These are phyloP conservation scores for Arion vulgaris DNA, from an alignment of 1,140 invertebrate genomes.

Conservation along the genomic window DNA sequence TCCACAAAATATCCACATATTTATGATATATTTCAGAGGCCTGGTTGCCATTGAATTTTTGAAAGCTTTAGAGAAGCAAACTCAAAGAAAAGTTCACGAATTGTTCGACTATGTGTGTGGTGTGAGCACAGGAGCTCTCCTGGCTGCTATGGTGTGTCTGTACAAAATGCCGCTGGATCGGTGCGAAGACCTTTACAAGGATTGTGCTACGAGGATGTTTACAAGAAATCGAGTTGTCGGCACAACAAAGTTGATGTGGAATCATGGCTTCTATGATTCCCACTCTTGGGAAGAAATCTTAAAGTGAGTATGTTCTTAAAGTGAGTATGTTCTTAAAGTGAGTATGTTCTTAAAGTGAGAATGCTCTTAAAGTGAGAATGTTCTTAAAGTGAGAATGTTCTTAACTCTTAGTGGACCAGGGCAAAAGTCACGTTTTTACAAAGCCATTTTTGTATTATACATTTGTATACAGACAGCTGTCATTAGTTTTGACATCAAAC, in stretches of 20 bases:
- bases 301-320: conserved; percentile 66
- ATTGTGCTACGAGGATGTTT: conserved; percentile 82
- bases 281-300: conserved; percentile 87
- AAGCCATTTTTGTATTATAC: too few relatives aligned
- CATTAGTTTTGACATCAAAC: too few relatives aligned
- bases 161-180: conserved; percentile 77
- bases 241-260: conserved; percentile 85
- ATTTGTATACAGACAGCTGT: too few relatives aligned
- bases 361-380: too few relatives aligned
- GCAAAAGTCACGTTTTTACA: too few relatives aligned
- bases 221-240: conserved; percentile 82
- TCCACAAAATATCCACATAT: too few relatives aligned
- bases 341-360: too few relatives aligned
- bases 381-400: too few relatives aligned
- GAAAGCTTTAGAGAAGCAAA: conserved; percentile 79
- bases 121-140: conserved; percentile 85
- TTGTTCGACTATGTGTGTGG: conserved; percentile 93
- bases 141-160: conserved; percentile 70
- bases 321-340: too few relatives aligned
- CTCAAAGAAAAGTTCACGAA: conserved; percentile 76
- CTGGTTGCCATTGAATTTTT: conserved; percentile 87
- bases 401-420: too few relatives aligned
- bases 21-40: conserved; percentile 76
- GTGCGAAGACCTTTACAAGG: conserved; percentile 80
- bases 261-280: conserved; percentile 93